Evolutionary conservation across 2,113 vertebrate species (phyloP), one percentile per base, ranked within the genome.

Genomic region (Albula goreensis): DNA sequence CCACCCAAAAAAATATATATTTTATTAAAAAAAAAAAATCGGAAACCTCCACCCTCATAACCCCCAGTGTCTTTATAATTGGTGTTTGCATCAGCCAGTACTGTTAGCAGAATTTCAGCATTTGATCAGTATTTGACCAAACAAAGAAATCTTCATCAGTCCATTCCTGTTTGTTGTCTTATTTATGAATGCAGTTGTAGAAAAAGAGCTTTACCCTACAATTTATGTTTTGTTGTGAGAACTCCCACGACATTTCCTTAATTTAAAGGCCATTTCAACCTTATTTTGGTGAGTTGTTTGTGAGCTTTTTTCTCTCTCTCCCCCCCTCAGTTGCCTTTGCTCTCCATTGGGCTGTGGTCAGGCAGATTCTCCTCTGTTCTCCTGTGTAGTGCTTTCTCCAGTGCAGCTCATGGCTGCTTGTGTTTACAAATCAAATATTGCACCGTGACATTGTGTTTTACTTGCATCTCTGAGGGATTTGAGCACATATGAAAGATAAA

Each of bases 401-500:
- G 63, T 70, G 19, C n/a, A 17, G 63, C 63, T 7, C 19, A n/a
- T 17, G 63, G 63, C 63, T 10, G 70, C 70, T 31, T 74, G 70
- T 74, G 17, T 31, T 10, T 13, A 31, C n/a, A 7, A 25, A 74
- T 74, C n/a, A 74, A 74, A 74, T 31, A 74, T 74, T 8, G 70
- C 70, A 74, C 70, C 5, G 25, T 74, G 70, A 22, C n/a, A 74
- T 13, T 50, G 10, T 79, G 49, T 13, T 79, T 79, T 17, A 9
- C 78, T 50, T 50, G 78, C 78, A 79, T 79, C 78, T 49, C 41
- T 17, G 78, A 48, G 7, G 78, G 78, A 50, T 79, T 79, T 79
- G 50, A 48, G 78, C 78, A 50, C 49, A 50, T 79, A 50, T 48
- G 78, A 79, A 79, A 79, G 41, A 10, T 79, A 79, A 79, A 79